phyloP scores from a whole-genome alignment of 2,888 invertebrate genomes.

The Criorhina ranunculi region DNA sequence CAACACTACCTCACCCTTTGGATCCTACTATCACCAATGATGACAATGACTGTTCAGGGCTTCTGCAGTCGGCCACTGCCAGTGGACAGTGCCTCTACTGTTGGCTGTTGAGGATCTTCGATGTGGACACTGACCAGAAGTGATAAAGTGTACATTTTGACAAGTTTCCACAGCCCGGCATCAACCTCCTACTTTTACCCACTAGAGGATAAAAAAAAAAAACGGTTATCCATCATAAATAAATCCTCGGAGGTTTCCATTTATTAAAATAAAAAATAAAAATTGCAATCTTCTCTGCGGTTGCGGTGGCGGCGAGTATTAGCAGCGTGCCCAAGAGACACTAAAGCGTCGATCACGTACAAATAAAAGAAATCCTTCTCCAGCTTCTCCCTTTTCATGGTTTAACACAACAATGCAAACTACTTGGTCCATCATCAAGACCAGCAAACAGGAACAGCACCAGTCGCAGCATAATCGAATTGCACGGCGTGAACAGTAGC shows the following conservation, averaged over 20 bases:
- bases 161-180: not conserved
- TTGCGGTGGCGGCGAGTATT: slow-evolving; percentile 51
- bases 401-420: slow-evolving; percentile 69
- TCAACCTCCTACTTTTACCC: not conserved
- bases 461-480: slow-evolving; percentile 67
- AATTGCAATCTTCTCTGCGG: slow-evolving; percentile 63
- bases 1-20: too few species aligned
- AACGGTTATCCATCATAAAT: slow-evolving; percentile 47
- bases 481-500: slow-evolving; percentile 72
- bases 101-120: too few species aligned
- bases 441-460: not conserved
- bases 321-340: slow-evolving; percentile 54
- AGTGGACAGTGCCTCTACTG: too few species aligned
- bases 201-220: not conserved
- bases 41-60: too few species aligned
- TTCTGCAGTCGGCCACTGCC: too few species aligned
- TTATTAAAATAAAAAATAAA: too few species aligned
- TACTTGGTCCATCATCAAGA: slow-evolving; percentile 20
- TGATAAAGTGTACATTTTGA: too few species aligned
- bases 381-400: slow-evolving; percentile 31
- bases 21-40: too few species aligned
- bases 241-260: slow-evolving; percentile 38
- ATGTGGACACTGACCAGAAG: too few species aligned
- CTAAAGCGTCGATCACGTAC: slow-evolving; percentile 77
- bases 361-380: slow-evolving; percentile 61